A percentile compares a stretch with the other conserved stretches of the same genome.
phyloP scores from a whole-genome alignment of 2,888 invertebrate genomes.

The Philaethria dido region DNA sequence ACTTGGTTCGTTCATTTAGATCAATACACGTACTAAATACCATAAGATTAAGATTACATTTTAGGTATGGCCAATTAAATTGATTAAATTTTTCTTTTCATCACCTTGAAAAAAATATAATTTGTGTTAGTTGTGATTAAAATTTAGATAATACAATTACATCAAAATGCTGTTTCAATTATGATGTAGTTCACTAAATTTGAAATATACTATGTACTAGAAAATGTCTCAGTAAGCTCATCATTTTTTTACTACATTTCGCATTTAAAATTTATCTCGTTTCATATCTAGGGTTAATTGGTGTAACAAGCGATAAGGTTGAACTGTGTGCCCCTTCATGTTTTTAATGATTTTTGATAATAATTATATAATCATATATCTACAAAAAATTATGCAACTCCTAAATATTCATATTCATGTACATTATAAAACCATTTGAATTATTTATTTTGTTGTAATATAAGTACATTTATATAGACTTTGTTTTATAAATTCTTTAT shows the following conservation, averaged over 20 bases:
- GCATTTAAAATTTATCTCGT: not conserved
- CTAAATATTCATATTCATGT: no score
- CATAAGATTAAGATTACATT: not conserved
- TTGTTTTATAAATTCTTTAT: no score
- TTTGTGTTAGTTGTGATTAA: no score
- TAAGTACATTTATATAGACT: no score
- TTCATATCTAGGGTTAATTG: not conserved
- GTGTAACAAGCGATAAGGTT: not conserved
- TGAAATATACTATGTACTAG: no score
- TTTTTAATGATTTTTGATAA: not conserved
- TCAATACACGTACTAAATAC: not conserved
- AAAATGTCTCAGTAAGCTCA: not conserved
- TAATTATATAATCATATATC: no score
- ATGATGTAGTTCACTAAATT: no score
- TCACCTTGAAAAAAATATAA: not conserved
- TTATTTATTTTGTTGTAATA: no score
- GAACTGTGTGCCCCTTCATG: not conserved
- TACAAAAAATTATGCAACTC: no score
- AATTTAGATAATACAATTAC: no score
- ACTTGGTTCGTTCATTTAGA: constrained; percentile 52
- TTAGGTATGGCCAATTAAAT: not conserved
- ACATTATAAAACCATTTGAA: no score
- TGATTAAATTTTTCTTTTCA: not conserved
- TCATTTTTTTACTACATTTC: not conserved
- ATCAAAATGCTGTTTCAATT: no score